Evolutionary conservation across 30 jellyfish, hydroid and myxozoan species (phyloP), one percentile per base, ranked within the genome.

Genomic region (Nemopilema nomurai): DNA sequence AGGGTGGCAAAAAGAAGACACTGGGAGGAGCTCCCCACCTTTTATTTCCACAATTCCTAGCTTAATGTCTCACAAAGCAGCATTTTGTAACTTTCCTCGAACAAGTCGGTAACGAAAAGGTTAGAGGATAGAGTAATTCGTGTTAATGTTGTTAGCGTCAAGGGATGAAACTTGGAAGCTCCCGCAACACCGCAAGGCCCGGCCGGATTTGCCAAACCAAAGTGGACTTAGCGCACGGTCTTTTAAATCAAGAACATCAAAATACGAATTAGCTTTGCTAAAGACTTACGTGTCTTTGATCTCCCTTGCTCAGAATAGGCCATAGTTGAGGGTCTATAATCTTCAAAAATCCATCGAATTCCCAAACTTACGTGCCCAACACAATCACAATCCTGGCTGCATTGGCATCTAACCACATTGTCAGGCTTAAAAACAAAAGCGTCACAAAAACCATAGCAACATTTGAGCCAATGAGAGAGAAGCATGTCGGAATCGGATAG

Each of bases 371-470:
- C 57, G 57, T 41, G 57, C 9, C 13, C 57, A 13, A 13, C 57
- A 6, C 6, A 13, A 3, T 41, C 13, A 41, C 57, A 41, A 13
- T 13, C 13, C 57, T 41, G n/a, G n/a, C n/a, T 41, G 57, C 57
- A 41, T 41, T 41, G 57, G 57, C 6, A 41, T 41, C 57, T 41
- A 41, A 41, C 57, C 57, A 41, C 57, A 41, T 41, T 41, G 57
- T 41, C 72, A 16, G 50, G 28, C 41, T n/a, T 69, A 26, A 32
- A 77, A 53, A 74, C 53, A 62, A 77, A 57, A 77, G 87, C 87
- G 87, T 77, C 87, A 62, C 87, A 77, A 77, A 57, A 77, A 77
- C 87, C 78, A 77, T 77, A 66, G 87, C 32, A 57, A 77, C 87
- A n/a, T 17, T 51, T 50, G 8, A 23, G 57, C 78, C 87, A 77